These are phyloP conservation scores for Nowickia ferox DNA, from an alignment of 2,888 invertebrate species.

Conservation along the genomic window DNA sequence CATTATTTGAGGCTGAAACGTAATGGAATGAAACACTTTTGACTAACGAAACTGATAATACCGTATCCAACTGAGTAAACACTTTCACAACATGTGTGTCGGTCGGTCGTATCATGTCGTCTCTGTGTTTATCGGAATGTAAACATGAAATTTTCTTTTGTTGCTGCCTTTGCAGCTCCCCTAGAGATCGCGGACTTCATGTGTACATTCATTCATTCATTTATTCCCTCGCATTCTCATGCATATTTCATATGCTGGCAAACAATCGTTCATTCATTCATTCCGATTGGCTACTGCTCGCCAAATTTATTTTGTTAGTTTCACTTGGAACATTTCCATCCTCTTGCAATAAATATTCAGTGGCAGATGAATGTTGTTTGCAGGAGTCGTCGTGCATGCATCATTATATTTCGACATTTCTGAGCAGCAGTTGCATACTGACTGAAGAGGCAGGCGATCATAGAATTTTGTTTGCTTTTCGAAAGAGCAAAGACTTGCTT, in stretches of 20 bases:
- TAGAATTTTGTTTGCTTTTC: background rate
- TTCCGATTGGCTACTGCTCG: conserved; percentile 53
- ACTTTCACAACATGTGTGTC: background rate
- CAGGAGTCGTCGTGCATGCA: conserved; percentile 4
- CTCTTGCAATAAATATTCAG: background rate
- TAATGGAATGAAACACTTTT: conserved; percentile 34
- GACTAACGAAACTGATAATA: conserved; percentile 30
- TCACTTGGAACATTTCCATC: background rate
- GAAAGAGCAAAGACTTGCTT: background rate
- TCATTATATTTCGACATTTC: background rate
- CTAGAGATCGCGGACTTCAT: conserved; percentile 22
- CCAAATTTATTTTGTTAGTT: conserved; percentile 39
- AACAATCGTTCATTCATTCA: conserved; percentile 28
- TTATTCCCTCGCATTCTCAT: conserved; percentile 37
- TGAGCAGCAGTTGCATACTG: background rate
- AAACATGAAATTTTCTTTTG: conserved; percentile 37
- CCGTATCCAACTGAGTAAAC: conserved; percentile 7
- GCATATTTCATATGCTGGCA: conserved; percentile 24
- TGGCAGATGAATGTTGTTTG: background rate
- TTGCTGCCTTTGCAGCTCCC: conserved; percentile 30
- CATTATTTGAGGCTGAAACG: conserved; percentile 46
- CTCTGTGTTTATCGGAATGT: conserved; percentile 2
- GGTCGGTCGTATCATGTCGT: background rate
- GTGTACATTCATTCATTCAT: background rate
- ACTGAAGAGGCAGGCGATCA: background rate